Percentiles rank a stretch among this genome's conserved stretches.
Evolutionary conservation across 2,113 vertebrate species (phyloP).

Genomic region (Lampris megalopsis): DNA sequence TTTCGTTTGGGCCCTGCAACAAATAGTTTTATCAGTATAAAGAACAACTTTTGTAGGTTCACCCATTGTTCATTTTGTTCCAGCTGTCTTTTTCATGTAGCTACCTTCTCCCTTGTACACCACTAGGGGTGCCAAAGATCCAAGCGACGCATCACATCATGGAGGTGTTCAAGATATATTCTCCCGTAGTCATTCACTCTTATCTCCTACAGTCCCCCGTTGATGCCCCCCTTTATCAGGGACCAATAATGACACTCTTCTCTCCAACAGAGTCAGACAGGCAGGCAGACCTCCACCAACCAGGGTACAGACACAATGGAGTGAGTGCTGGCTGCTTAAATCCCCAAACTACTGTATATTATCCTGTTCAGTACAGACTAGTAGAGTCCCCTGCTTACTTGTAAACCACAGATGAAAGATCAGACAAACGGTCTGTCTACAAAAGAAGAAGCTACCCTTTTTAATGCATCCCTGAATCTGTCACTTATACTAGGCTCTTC

Average conservation of each 20-base stretch:
- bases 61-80: constrained; percentile 1
- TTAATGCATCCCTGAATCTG: not conserved
- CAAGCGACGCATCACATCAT: not conserved
- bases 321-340: constrained; percentile 78
- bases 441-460: not conserved
- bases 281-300: constrained; percentile 75
- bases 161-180: constrained; percentile 28
- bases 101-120: not conserved
- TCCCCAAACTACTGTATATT: constrained; percentile 43
- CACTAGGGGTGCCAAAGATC: not conserved
- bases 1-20: not conserved
- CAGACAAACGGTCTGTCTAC: constrained; percentile 3
- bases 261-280: constrained; percentile 80
- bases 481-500: not conserved
- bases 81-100: constrained; percentile 3
- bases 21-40: not conserved
- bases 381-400: not conserved
- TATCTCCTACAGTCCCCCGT: constrained; percentile 24
- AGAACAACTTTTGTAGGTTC: constrained; percentile 25
- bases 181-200: constrained; percentile 15
- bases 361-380: constrained; percentile 23
- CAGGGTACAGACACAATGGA: constrained; percentile 77
- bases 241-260: constrained; percentile 71
- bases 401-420: not conserved
- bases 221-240: constrained; percentile 25